A percentile compares a stretch with the other conserved stretches of the same genome.
Conservation (phyloP, 1,140 invertebrate species). For the Oscheius sp. region DNA sequence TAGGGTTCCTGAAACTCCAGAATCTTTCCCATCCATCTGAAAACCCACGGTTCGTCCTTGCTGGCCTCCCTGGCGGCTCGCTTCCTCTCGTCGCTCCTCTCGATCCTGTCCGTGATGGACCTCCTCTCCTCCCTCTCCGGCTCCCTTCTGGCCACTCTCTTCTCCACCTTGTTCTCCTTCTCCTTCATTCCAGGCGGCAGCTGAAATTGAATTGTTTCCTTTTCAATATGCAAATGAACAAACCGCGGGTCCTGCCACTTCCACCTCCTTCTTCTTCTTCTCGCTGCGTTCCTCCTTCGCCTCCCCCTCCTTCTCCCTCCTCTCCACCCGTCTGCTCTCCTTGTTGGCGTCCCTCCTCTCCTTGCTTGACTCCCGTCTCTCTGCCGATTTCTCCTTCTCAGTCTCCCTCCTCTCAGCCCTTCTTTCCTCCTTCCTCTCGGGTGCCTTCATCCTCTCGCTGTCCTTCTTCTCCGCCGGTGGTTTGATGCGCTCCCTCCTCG, state of each 20-base stretch:
- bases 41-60: background rate
- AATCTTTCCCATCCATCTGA: too few species aligned
- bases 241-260: conserved; percentile 15
- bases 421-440: background rate
- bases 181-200: background rate
- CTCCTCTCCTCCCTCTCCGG: background rate
- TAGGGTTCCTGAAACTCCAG: too few species aligned
- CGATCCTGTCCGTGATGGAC: too few species aligned
- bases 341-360: too few species aligned
- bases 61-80: background rate
- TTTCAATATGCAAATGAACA: background rate
- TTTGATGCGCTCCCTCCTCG: background rate
- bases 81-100: background rate
- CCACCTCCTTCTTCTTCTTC: background rate
- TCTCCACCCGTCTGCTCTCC: background rate
- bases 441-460: background rate
- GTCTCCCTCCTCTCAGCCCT: background rate
- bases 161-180: background rate
- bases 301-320: background rate
- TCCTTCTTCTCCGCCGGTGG: background rate
- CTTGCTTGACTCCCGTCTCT: background rate
- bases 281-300: background rate
- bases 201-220: background rate
- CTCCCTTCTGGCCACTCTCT: background rate
- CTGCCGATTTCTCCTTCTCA: background rate